phyloP scores from a whole-genome alignment of 2,113 vertebrate genomes.

The Phocoena phocoena region DNA sequence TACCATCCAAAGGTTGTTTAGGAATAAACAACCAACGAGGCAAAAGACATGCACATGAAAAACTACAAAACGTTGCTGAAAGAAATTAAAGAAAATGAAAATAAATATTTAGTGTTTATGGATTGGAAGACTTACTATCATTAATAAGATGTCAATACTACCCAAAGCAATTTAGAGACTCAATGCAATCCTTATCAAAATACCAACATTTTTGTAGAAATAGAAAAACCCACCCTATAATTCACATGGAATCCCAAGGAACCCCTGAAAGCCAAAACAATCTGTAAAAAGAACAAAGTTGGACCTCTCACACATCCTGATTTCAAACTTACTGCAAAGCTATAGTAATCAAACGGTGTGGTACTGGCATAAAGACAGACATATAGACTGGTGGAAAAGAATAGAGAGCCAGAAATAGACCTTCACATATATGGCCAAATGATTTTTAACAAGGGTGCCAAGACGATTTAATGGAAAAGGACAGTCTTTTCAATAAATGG shows the following conservation, averaged over 20 bases:
- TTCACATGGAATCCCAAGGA: neutral
- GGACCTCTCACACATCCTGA: neutral
- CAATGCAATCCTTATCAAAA: neutral
- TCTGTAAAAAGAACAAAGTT: neutral
- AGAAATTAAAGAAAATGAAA: neutral
- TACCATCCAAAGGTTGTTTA: neutral
- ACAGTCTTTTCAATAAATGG: neutral
- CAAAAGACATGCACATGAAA: neutral
- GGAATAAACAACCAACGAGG: neutral
- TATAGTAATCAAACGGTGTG: neutral
- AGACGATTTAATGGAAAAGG: neutral
- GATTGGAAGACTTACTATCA: neutral
- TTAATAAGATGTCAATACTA: neutral
- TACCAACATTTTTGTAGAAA: neutral
- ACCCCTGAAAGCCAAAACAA: neutral
- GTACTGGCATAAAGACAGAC: neutral
- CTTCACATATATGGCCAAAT: neutral
- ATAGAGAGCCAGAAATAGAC: neutral
- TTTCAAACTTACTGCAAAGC: neutral
- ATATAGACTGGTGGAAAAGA: neutral
- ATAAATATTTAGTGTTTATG: neutral
- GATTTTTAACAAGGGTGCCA: neutral
- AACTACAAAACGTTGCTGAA: neutral
- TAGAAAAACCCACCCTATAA: neutral
- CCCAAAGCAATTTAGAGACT: neutral